Evolutionary conservation across 1,140 invertebrate species (phyloP).

Genomic region (Drosophila parabipectinata): DNA sequence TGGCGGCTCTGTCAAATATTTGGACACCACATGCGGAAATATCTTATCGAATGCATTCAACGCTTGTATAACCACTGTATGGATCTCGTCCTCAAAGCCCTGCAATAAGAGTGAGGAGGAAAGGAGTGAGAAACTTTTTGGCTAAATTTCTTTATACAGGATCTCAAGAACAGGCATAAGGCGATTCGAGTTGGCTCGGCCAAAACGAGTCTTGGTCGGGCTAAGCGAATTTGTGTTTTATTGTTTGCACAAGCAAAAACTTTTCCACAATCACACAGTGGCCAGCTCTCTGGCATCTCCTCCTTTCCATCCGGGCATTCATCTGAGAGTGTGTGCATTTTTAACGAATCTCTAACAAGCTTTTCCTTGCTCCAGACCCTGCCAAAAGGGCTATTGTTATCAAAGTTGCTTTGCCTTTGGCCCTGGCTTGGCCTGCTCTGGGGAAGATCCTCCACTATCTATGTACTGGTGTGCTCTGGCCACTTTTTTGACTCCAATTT

Average conservation of each 20-base stretch:
- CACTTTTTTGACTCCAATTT: slow-evolving; percentile 33
- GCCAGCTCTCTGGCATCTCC: slow-evolving; percentile 16
- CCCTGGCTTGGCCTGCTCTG: slow-evolving; percentile 33
- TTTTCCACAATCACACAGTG: slow-evolving; percentile 60
- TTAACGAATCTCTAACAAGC: slow-evolving; percentile 82
- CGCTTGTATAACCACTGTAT: slow-evolving; percentile 84
- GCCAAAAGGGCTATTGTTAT: slow-evolving; percentile 74
- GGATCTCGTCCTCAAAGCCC: slow-evolving; percentile 87
- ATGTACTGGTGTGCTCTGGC: neutral
- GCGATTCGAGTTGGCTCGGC: slow-evolving; percentile 8
- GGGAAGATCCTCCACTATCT: slow-evolving; percentile 36
- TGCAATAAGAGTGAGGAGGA: slow-evolving; percentile 66
- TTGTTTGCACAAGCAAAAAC: slow-evolving; percentile 81
- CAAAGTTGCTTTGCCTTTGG: slow-evolving; percentile 67
- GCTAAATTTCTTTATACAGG: slow-evolving; percentile 68
- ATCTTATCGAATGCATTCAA: slow-evolving; percentile 84
- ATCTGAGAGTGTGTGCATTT: slow-evolving; percentile 66
- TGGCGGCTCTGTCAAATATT: slow-evolving; percentile 83
- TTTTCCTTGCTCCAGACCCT: slow-evolving; percentile 57
- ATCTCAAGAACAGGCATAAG: slow-evolving; percentile 57
- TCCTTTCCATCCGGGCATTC: slow-evolving; percentile 24
- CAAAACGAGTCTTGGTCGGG: slow-evolving; percentile 30
- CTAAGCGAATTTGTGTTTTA: slow-evolving; percentile 82
- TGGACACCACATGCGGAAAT: slow-evolving; percentile 83
- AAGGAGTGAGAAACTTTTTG: slow-evolving; percentile 50